These are phyloP conservation scores for Aphidius ervi DNA, from an alignment of 1,140 invertebrate genomes.

Conservation along the genomic window DNA sequence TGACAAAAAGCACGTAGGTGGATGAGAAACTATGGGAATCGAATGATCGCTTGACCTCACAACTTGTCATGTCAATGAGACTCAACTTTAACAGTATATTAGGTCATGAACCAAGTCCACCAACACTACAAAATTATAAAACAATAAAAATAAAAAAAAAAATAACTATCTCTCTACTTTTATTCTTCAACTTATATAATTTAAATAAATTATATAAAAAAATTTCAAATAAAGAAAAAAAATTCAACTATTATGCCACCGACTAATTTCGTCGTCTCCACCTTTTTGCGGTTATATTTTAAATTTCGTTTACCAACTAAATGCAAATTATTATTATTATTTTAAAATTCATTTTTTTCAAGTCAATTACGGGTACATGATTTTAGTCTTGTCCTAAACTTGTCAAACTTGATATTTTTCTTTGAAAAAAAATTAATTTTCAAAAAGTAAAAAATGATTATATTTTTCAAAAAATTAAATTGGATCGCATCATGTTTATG, in stretches of 20 bases:
- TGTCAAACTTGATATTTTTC: too few species aligned
- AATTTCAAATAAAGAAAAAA: conserved; percentile 13
- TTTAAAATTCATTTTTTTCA: too few species aligned
- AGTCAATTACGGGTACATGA: too few species aligned
- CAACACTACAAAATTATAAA: neutral
- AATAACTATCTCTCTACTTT: neutral
- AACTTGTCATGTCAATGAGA: conserved; percentile 44
- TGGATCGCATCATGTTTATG: too few species aligned
- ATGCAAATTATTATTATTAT: too few species aligned
- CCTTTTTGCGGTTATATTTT: conserved; percentile 23
- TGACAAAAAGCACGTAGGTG: conserved; percentile 12
- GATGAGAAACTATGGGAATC: conserved; percentile 36
- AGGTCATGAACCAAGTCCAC: conserved; percentile 4
- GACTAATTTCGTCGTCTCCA: conserved; percentile 36
- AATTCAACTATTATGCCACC: conserved; percentile 25
- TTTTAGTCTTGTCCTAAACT: too few species aligned
- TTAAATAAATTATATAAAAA: conserved; percentile 4
- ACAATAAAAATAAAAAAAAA: neutral
- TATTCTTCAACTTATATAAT: neutral
- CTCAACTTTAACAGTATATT: conserved; percentile 35
- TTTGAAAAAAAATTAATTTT: too few species aligned
- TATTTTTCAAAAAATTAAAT: too few species aligned
- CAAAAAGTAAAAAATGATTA: too few species aligned
- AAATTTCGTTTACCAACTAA: too few species aligned
- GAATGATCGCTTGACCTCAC: conserved; percentile 45